Conservation (phyloP, 1,140 invertebrate species). For the Anadara kagoshimensis region DNA sequence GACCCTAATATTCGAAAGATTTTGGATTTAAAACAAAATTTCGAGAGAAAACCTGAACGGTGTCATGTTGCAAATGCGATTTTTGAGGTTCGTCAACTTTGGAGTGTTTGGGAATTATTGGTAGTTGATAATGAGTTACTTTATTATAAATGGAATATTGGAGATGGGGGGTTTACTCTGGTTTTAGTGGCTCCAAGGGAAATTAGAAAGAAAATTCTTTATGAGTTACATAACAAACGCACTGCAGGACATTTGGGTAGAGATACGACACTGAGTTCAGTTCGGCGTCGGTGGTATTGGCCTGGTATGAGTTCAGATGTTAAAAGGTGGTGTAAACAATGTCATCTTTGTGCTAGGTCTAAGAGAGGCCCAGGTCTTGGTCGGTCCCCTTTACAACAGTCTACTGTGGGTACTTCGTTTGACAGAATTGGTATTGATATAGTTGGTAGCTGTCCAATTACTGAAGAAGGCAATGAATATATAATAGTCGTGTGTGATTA, state of each 20-base stretch:
- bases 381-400: conserved; percentile 1
- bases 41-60: not conserved
- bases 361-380: conserved; percentile 18
- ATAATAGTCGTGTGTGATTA: conserved; percentile 42
- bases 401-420: not conserved
- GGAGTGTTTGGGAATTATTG: not conserved
- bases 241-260: conserved; percentile 10
- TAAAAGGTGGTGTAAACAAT: conserved; percentile 14
- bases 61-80: not conserved
- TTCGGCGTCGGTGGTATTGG: not conserved
- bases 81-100: not conserved
- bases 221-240: conserved; percentile 11
- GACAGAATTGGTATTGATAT: conserved; percentile 20
- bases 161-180: not conserved
- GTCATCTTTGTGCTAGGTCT: conserved; percentile 20
- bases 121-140: not conserved
- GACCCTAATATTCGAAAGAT: not conserved
- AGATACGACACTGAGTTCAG: not conserved
- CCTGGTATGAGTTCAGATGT: conserved; percentile 16
- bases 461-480: conserved; percentile 41
- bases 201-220: not conserved
- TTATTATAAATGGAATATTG: not conserved
- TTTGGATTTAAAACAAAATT: not conserved
- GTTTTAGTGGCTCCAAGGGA: not conserved
- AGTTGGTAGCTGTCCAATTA: conserved; percentile 12